Evolutionary conservation across 2,797 vertebrate species (phyloP).

Genomic region (Rhabdomys pumilio): DNA sequence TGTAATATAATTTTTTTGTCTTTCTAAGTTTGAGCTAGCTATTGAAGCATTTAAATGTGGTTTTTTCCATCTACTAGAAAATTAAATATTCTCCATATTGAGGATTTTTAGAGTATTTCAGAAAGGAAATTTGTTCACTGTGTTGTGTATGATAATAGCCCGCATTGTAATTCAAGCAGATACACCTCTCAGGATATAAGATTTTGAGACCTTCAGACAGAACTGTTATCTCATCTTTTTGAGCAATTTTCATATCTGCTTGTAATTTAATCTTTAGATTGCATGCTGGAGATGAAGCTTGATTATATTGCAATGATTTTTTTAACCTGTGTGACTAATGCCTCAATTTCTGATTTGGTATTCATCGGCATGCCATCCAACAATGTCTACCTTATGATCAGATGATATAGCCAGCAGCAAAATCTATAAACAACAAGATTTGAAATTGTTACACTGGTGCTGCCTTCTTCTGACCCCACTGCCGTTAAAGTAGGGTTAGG

Average conservation of each 20-base stretch:
- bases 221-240: conserved; percentile 69
- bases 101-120: conserved; percentile 56
- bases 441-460: not conserved
- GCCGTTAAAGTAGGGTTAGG: not conserved
- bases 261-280: conserved; percentile 81
- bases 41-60: conserved; percentile 30
- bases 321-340: conserved; percentile 67
- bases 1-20: not conserved
- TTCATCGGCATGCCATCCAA: not conserved
- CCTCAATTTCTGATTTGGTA: not conserved
- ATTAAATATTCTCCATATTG: conserved; percentile 62
- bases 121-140: conserved; percentile 30
- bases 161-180: conserved; percentile 53
- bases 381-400: not conserved
- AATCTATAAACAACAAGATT: not conserved
- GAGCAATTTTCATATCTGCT: conserved; percentile 68
- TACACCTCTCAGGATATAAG: conserved; percentile 56
- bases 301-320: conserved; percentile 18
- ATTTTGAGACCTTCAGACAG: conserved; percentile 60
- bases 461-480: not conserved
- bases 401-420: not conserved
- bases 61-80: conserved; percentile 46
- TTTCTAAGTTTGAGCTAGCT: conserved; percentile 57
- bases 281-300: conserved; percentile 40
- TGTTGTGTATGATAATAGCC: conserved; percentile 41